Evolutionary conservation across 2,888 invertebrate genomes (phyloP), one percentile per base, ranked within the genome.

Genomic region (Athalia cordata): DNA sequence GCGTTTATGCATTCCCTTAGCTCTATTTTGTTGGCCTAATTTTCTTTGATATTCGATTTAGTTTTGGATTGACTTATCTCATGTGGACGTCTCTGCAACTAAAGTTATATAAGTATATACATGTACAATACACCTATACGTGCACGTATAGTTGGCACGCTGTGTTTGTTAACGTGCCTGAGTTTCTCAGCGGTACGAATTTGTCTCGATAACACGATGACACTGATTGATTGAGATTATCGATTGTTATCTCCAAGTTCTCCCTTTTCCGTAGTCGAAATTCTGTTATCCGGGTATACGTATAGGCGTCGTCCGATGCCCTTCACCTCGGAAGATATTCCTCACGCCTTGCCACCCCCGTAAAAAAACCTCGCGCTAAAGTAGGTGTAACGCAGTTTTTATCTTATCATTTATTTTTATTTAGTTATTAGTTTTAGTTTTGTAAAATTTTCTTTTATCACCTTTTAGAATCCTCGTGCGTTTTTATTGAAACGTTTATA

Each of bases 211-310:
- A 59, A 59, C 43, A 47, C 57, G 57, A 9, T 45, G 72, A 72
- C 72, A 72, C 59, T 72, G 72, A 72, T 72, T 72, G 72, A 72
- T 72, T 15, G 59, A 57, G 57, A 72, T 72, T 72, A 72, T 72
- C 72, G 72, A 72, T 59, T 45, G 50, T 57, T 59, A 59, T 59
- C 59, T 72, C 47, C 9, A 13, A 15, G 43, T 15, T 62, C 62
- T 62, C 9, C 15, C 47, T 45, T 43, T 45, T 64, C n/a, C 45
- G 29, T 29, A 62, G 8, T 61, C 5, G 7, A 61, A 61, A 29
- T 61, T 29, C 29, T 57, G 5, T 57, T 3, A 5, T 57, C 8
- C 5, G 57, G n/a, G 11, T 61, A 15, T 61, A n/a, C n/a, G n/a
- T n/a, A 15, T 61, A 61, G 6, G 6, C 15, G 5, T 45, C 9